Base-by-base conservation (phyloP, 2,113 vertebrate species). In the Loxodonta africana region DNA sequence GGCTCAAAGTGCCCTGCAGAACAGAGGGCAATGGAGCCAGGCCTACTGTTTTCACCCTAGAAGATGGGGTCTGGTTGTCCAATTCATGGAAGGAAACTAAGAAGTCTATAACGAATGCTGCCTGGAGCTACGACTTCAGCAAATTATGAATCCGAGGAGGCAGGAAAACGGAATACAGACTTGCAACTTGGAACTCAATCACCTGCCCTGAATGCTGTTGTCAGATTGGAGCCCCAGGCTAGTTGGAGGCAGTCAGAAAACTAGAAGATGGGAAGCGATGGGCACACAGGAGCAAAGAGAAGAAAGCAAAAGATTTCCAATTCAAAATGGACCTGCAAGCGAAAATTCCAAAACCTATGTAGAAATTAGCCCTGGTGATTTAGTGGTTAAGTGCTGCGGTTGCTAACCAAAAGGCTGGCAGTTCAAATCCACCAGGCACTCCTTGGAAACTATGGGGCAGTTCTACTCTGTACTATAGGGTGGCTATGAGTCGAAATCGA, bases 201-300 rank as follows among this genome's bases (percentile, higher is more conserved):
- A 14, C 6, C 44, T 48, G 65, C 11, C 81, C 80, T 74, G 82
- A 85, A 23, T 1, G 1, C 30, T 83, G 44, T 69, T 12, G 77
- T 78, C 44, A 88, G 51, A 15, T 5, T 1, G 21, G 25, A 63
- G 7, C 18, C 71, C 37, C 7, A 0, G 6, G 33, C 14, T 18
- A 21, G 1, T 5, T 3, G 15, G 25, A 10, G 6, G n/a, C 41
- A 1, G 15, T 14, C 67, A 60, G 51, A 60, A 46, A n/a, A n/a
- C 46, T 48, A 53, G 8, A 0, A 20, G 33, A 8, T 0, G 1
- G 18, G 73, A 23, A 62, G n/a, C 9, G 0, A 2, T 0, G 2
- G 15, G 1, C 10, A 46, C 25, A 6, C 6, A 62, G n/a, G 11
- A 48, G 5, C 12, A 67, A 37, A 44, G 41, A 0, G 8, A 33